A percentile compares a stretch with the other conserved stretches of the same genome.
These are phyloP conservation scores for Drosophila santomea DNA, from an alignment of 1,140 invertebrate species.

Conservation along the genomic window DNA sequence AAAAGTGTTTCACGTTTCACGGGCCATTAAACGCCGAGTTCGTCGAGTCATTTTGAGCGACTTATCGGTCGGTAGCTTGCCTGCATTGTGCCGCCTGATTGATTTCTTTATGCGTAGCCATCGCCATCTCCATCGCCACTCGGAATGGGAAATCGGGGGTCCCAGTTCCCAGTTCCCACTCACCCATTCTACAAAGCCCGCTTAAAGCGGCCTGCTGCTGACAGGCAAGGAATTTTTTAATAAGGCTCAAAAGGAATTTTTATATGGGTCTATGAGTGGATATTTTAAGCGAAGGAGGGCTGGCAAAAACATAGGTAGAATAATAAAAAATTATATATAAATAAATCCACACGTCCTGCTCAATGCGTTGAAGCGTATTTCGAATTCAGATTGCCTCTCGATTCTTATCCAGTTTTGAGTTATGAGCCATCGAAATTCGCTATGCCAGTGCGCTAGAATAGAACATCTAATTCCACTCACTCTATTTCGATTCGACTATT, in stretches of 20 bases:
- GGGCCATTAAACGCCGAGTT: conserved; percentile 78
- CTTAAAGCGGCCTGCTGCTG: conserved; percentile 38
- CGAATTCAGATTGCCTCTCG: conserved; percentile 38
- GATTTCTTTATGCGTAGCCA: conserved; percentile 74
- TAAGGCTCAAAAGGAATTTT: conserved; percentile 71
- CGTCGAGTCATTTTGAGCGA: conserved; percentile 76
- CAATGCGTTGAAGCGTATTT: conserved; percentile 19
- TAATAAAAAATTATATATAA: conserved; percentile 27
- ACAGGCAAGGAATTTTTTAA: conserved; percentile 73
- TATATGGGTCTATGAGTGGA: conserved; percentile 39
- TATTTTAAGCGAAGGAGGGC: conserved; percentile 12
- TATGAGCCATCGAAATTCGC: conserved; percentile 19
- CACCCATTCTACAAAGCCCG: not conserved
- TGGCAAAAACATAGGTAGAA: conserved; percentile 26
- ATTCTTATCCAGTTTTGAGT: conserved; percentile 44
- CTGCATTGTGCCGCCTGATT: conserved; percentile 79
- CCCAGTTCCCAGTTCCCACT: not conserved
- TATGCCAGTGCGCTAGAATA: not conserved
- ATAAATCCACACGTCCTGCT: conserved; percentile 27
- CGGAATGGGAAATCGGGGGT: not conserved
- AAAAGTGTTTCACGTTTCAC: conserved; percentile 82
- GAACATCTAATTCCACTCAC: conserved; percentile 3
- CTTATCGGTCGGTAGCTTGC: conserved; percentile 60
- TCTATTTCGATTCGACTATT: conserved; percentile 30
- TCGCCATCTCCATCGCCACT: not conserved